Percentiles rank a stretch among this genome's conserved stretches.
Evolutionary conservation across 2,888 invertebrate species (phyloP).

Genomic region (Dexiosoma caninum): DNA sequence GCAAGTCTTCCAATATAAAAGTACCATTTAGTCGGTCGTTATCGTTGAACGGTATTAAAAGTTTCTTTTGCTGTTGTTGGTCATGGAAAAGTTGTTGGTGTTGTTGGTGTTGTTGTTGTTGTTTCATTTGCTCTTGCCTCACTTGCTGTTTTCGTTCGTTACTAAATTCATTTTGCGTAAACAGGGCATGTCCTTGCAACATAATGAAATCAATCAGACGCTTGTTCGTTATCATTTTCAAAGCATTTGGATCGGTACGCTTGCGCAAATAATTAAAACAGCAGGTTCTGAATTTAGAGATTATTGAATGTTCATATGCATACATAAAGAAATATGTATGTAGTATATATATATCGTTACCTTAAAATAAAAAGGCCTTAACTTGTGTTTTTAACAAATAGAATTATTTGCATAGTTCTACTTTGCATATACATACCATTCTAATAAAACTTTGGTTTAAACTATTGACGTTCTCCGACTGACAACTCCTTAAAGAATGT

Average conservation of each 20-base stretch:
- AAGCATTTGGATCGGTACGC: constrained; percentile 74
- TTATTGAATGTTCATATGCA: too few species aligned
- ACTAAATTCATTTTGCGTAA: constrained; percentile 69
- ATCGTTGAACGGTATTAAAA: constrained; percentile 32
- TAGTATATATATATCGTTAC: too few species aligned
- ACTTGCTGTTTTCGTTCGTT: constrained; percentile 53
- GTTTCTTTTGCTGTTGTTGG: constrained; percentile 20
- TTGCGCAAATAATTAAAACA: constrained; percentile 84
- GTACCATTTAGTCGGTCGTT: constrained; percentile 47
- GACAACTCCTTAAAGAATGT: too few species aligned
- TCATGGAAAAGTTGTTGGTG: constrained; percentile 37
- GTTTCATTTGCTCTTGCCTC: constrained; percentile 26
- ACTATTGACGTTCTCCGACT: too few species aligned
- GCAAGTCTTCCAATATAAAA: constrained; percentile 67
- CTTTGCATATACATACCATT: too few species aligned
- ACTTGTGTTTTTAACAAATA: too few species aligned
- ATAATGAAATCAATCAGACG: constrained; percentile 74
- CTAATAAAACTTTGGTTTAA: too few species aligned
- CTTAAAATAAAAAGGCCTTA: too few species aligned
- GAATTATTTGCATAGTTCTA: too few species aligned
- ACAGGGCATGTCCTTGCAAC: constrained; percentile 73
- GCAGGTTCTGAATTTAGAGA: constrained; percentile 80
- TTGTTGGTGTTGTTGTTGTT: constrained; percentile 19
- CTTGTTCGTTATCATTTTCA: constrained; percentile 71
- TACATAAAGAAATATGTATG: too few species aligned